Evolutionary conservation across 2,797 vertebrate species (phyloP).

Genomic region (Liparis tanakae): DNA sequence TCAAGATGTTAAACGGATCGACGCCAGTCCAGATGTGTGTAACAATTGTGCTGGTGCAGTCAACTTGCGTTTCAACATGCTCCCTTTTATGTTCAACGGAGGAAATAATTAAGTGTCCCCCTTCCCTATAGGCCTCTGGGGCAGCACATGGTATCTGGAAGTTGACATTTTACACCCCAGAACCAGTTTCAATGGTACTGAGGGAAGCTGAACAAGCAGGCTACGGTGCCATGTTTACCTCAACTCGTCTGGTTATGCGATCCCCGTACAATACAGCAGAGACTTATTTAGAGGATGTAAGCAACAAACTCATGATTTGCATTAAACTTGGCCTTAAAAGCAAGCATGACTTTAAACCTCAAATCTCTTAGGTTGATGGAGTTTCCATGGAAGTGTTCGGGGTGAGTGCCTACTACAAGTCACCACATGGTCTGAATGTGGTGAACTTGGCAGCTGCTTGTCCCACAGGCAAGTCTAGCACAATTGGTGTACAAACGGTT

Average conservation of each 20-base stretch:
- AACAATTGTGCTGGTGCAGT: fast-evolving
- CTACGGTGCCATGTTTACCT: conserved; percentile 79
- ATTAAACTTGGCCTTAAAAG: not conserved
- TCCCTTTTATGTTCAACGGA: not conserved
- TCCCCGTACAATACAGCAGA: conserved; percentile 52
- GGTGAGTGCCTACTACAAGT: conserved; percentile 78
- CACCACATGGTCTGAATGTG: conserved; percentile 52
- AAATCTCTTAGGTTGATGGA: conserved; percentile 76
- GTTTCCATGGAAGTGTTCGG: conserved; percentile 83
- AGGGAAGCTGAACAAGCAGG: conserved; percentile 81
- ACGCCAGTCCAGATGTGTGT: conserved; percentile 52
- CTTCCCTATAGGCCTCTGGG: conserved; percentile 44
- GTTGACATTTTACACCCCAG: conserved; percentile 84
- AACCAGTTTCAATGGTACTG: conserved; percentile 76
- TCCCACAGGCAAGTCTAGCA: conserved; percentile 72
- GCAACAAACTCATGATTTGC: not conserved
- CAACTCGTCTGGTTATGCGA: conserved; percentile 81
- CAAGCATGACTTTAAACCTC: not conserved
- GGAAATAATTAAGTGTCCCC: not conserved
- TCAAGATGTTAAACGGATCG: conserved; percentile 5
- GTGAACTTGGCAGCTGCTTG: conserved; percentile 83
- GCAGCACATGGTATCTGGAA: conserved; percentile 78
- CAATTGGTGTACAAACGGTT: fast-evolving
- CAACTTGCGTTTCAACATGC: not conserved
- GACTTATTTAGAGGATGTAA: conserved; percentile 76